phyloP scores from a whole-genome alignment of 2,113 vertebrate genomes.

The Misgurnus mizolepis region DNA sequence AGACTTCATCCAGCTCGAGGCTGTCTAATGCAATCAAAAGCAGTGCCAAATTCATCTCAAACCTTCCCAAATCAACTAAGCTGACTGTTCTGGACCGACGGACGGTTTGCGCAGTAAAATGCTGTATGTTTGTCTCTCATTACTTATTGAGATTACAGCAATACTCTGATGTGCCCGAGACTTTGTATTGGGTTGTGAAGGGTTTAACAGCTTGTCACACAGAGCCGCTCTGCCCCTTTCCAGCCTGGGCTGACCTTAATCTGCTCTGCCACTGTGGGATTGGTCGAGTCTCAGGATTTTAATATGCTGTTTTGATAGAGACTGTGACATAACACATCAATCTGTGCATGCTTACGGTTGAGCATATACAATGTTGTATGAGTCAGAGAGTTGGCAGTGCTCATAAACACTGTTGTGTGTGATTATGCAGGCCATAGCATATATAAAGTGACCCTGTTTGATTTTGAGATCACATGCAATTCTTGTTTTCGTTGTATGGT shows the following conservation, averaged over 20 bases:
- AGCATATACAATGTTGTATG: neutral
- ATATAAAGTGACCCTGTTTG: neutral
- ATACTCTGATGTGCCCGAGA: neutral
- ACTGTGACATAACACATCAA: neutral
- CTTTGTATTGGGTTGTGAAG: neutral
- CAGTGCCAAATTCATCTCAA: neutral
- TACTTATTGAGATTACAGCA: conserved; percentile 10
- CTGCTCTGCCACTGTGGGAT: neutral
- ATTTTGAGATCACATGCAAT: neutral
- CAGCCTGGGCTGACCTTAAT: conserved; percentile 35
- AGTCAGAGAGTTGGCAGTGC: neutral
- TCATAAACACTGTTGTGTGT: neutral
- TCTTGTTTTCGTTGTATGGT: neutral
- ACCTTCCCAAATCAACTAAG: neutral
- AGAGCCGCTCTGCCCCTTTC: neutral
- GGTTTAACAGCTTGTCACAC: neutral
- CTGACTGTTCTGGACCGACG: neutral
- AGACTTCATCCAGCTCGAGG: neutral
- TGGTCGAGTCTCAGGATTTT: neutral
- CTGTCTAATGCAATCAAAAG: neutral
- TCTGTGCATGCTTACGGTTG: neutral
- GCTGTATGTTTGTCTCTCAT: neutral
- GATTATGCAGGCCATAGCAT: neutral
- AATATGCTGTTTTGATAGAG: conserved; percentile 4
- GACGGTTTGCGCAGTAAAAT: neutral